These are phyloP conservation scores for Auanema sp. DNA, from an alignment of 2,888 invertebrate genomes.

Conservation along the genomic window DNA sequence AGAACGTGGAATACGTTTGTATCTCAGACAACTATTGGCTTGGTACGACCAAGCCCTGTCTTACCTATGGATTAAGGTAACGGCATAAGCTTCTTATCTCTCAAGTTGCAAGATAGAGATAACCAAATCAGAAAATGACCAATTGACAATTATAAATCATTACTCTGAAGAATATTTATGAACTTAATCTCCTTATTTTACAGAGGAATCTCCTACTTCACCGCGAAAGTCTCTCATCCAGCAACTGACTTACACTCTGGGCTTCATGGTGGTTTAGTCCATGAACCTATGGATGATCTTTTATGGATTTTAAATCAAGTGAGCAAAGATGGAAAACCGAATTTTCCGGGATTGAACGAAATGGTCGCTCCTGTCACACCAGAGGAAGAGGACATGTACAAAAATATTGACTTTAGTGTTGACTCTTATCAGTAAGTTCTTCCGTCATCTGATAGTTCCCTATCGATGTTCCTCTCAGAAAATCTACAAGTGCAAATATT, in stretches of 20 bases:
- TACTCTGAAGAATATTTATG: neutral
- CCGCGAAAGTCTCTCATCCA: slow-evolving; percentile 78
- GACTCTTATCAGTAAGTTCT: slow-evolving; percentile 40
- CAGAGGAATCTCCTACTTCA: slow-evolving; percentile 79
- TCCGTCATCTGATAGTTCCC: slow-evolving; percentile 67
- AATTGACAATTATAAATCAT: too few species aligned
- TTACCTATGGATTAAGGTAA: slow-evolving; percentile 84
- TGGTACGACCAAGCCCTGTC: slow-evolving; percentile 91
- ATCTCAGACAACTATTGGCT: slow-evolving; percentile 99
- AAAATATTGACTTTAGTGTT: slow-evolving; percentile 83
- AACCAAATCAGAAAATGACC: too few species aligned
- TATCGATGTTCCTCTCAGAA: slow-evolving; percentile 72
- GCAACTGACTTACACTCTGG: slow-evolving; percentile 92
- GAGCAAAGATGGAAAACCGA: slow-evolving; percentile 83
- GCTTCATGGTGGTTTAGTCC: slow-evolving; percentile 78
- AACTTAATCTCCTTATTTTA: slow-evolving; percentile 28
- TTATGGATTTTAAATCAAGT: slow-evolving; percentile 82
- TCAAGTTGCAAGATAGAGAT: too few species aligned
- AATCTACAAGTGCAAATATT: slow-evolving; percentile 72
- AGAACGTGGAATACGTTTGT: slow-evolving; percentile 85
- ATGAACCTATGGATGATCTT: slow-evolving; percentile 87
- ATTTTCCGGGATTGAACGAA: slow-evolving; percentile 74
- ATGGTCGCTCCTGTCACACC: slow-evolving; percentile 74
- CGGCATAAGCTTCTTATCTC: neutral
- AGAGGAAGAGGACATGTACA: slow-evolving; percentile 72